A percentile compares a stretch with the other conserved stretches of the same genome.
phyloP scores from a whole-genome alignment of 2,888 invertebrate genomes.

The Cephus sareptanus region DNA sequence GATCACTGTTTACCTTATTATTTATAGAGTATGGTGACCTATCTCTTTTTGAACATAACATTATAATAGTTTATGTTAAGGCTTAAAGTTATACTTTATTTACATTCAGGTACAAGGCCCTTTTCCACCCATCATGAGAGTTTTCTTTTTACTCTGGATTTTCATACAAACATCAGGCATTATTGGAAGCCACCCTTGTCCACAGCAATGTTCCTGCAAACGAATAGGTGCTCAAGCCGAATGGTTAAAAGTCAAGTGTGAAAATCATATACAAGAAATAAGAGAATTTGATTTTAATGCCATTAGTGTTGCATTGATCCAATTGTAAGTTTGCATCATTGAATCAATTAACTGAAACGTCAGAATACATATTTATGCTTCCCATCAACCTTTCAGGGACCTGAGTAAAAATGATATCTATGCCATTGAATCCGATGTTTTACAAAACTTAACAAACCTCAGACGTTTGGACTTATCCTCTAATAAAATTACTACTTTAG shows the following conservation, averaged over 20 bases:
- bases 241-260: slow-evolving; percentile 73
- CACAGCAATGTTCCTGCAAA: slow-evolving; percentile 71
- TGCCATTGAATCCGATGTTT: slow-evolving; percentile 62
- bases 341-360: background rate
- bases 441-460: slow-evolving; percentile 59
- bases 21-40: no score
- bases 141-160: slow-evolving; percentile 42
- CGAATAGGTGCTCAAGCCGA: slow-evolving; percentile 70
- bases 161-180: slow-evolving; percentile 44
- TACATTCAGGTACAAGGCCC: slow-evolving; percentile 13
- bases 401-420: slow-evolving; percentile 74
- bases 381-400: slow-evolving; percentile 67
- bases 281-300: slow-evolving; percentile 73
- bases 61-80: background rate
- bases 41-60: background rate
- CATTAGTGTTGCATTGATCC: slow-evolving; percentile 72
- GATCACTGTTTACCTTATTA: background rate
- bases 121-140: slow-evolving; percentile 38
- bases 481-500: slow-evolving; percentile 78
- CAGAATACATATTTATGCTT: background rate
- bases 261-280: slow-evolving; percentile 71
- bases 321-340: slow-evolving; percentile 71
- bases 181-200: slow-evolving; percentile 62
- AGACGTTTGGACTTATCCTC: slow-evolving; percentile 74
- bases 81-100: background rate